phyloP scores from a whole-genome alignment of 23 tunicate species.

The Styela clava region DNA sequence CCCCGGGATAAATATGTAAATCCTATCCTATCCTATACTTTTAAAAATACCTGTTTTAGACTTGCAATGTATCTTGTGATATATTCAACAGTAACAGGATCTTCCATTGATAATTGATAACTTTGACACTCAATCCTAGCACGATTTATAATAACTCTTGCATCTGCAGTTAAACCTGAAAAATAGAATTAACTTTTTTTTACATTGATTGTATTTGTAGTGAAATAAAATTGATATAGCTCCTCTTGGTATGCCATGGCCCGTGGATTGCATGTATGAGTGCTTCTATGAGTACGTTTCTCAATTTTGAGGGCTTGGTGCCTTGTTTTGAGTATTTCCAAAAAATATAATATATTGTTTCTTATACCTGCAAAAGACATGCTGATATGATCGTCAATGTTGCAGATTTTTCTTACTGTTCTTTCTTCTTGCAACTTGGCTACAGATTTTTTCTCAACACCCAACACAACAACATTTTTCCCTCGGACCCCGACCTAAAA shows the following conservation, averaged over 20 bases:
- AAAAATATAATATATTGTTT: no score
- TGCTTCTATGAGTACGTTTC: no score
- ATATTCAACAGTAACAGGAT: constrained; percentile 96
- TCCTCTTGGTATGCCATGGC: no score
- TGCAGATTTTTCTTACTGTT: constrained; percentile 95
- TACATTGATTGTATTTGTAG: no score
- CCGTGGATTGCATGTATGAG: no score
- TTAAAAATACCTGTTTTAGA: constrained; percentile 81
- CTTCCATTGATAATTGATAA: constrained; percentile 86
- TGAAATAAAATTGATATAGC: no score
- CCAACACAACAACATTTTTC: constrained; percentile 87
- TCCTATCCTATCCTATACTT: no score
- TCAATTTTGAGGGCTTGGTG: no score
- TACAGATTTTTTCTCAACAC: constrained; percentile 96
- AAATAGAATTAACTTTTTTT: no score
- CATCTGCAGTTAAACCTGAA: constrained; percentile 95
- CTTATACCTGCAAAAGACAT: constrained; percentile 99
- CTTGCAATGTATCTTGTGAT: constrained; percentile 96
- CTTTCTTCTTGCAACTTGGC: constrained; percentile 96
- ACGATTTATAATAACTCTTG: constrained; percentile 84
- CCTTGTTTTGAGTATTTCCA: no score
- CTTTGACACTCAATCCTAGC: constrained; percentile 98
- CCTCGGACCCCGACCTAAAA: constrained; percentile 89
- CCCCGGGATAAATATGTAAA: no score
- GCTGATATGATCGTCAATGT: constrained; percentile 88